Conservation (phyloP, 1,140 invertebrate species). For the Aphis craccivora region DNA sequence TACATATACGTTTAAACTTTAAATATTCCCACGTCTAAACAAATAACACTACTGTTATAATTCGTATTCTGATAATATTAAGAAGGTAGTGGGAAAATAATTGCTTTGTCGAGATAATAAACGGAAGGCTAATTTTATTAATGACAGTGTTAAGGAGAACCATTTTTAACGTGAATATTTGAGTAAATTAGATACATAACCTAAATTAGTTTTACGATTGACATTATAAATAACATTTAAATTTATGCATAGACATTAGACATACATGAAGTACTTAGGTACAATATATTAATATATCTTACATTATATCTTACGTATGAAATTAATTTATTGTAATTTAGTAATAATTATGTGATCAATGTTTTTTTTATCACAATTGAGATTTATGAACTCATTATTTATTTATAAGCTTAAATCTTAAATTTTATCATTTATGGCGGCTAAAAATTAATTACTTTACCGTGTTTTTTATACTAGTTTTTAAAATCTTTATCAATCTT, state of each 20-base stretch:
- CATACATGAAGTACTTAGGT: not conserved
- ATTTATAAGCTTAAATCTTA: not conserved
- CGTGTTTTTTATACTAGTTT: not conserved
- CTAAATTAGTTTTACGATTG: not conserved
- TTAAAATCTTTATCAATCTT: not conserved
- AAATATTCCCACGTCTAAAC: not conserved
- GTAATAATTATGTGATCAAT: not conserved
- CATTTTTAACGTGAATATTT: not conserved
- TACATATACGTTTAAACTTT: not conserved
- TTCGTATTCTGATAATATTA: not conserved
- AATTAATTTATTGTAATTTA: not conserved
- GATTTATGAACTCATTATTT: not conserved
- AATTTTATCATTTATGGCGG: not conserved
- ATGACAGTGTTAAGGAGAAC: not conserved
- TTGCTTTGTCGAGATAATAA: not conserved
- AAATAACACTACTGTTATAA: not conserved
- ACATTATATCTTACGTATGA: not conserved
- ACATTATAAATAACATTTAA: not conserved
- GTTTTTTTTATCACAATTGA: not conserved
- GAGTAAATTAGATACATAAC: not conserved
- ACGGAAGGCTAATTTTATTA: not conserved
- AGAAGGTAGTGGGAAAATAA: not conserved
- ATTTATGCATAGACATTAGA: not conserved
- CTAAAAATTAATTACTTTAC: not conserved
- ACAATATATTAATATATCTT: not conserved